Base-by-base conservation (phyloP, 2,888 invertebrate species). In the Aspidiotus destructor region DNA sequence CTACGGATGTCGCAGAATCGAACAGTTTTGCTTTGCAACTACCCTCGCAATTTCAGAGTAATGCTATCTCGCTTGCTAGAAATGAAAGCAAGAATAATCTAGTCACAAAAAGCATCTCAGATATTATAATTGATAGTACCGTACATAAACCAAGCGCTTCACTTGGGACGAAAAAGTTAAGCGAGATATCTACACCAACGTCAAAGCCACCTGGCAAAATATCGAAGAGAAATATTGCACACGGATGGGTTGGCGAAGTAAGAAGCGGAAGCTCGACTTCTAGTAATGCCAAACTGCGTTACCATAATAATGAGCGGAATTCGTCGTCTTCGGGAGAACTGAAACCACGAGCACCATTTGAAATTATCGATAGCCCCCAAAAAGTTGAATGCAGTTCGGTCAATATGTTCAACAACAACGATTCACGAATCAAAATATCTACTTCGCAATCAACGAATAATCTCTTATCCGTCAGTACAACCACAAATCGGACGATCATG, bases 11-110 rank as follows among this genome's bases (percentile, higher is more conserved):
- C 28, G 28, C 28, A 28, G 28, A 28, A 28, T 28, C 28, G 1
- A 28, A 11, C 48, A 48, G 48, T n/a, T 48, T 48, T n/a, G n/a
- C 48, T 6, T 16, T 65, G n/a, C 65, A 65, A 28, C 41, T 65
- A 44, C 65, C 65, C 16, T 65, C 65, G 41, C 65, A 65, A 28
- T 65, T 65, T 40, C 65, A 65, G 48, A 48, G 58, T 48, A 65
- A 41, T 40, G 28, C 28, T 17, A 3, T 13, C 40, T 40, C 9
- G 17, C 40, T 58, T 40, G 2, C 40, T 10, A 58, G 40, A 28
- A 8, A 58, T 17, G 40, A 40, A 28, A 55, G 16, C 17, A 40
- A 8, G 17, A 28, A 17, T 11, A 58, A 58, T 58, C 58, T 58
- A 58, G 58, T 58, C 58, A 58, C 28, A 13, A 58, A 16, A 28